phyloP scores from a whole-genome alignment of 1,140 invertebrate genomes.

The Belonocnema kinseyi region DNA sequence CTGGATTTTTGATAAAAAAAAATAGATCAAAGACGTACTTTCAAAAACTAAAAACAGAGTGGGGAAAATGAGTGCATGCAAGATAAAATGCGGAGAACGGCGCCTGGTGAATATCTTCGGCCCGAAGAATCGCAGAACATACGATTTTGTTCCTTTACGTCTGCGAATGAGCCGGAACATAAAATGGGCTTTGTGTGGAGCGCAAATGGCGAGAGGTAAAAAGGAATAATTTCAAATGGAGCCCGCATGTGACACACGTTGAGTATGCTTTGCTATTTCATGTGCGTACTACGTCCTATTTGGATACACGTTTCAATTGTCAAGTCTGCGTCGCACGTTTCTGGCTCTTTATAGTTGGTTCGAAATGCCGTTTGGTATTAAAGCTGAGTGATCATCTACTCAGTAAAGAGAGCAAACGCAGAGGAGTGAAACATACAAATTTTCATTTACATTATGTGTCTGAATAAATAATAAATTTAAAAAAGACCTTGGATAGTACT shows the following conservation, averaged over 20 bases:
- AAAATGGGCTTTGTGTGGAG: slow-evolving; percentile 58
- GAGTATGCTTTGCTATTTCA: slow-evolving; percentile 43
- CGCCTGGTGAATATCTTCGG: slow-evolving; percentile 43
- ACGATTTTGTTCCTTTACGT: slow-evolving; percentile 51
- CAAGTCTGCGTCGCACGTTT: slow-evolving; percentile 6
- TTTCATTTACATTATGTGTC: too few species aligned
- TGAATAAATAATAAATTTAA: too few species aligned
- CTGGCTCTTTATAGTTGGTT: slow-evolving; percentile 46
- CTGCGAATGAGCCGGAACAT: slow-evolving; percentile 46
- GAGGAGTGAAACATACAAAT: background rate
- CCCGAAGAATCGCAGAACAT: slow-evolving; percentile 42
- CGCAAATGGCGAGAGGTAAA: slow-evolving; percentile 53
- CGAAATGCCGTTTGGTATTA: slow-evolving; percentile 52
- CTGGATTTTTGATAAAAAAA: background rate
- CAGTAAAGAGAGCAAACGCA: background rate
- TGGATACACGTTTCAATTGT: slow-evolving; percentile 45
- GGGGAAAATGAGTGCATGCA: background rate
- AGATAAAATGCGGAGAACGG: slow-evolving; percentile 6
- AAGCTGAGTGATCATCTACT: slow-evolving; percentile 49
- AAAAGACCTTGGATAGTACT: too few species aligned
- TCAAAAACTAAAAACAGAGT: background rate
- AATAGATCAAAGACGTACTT: background rate
- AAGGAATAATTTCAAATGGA: slow-evolving; percentile 65
- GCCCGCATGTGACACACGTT: slow-evolving; percentile 57
- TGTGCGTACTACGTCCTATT: slow-evolving; percentile 31